Evolutionary conservation across 2,113 vertebrate genomes (phyloP), one percentile per base, ranked within the genome.

Genomic region (Coreoperca whiteheadi): DNA sequence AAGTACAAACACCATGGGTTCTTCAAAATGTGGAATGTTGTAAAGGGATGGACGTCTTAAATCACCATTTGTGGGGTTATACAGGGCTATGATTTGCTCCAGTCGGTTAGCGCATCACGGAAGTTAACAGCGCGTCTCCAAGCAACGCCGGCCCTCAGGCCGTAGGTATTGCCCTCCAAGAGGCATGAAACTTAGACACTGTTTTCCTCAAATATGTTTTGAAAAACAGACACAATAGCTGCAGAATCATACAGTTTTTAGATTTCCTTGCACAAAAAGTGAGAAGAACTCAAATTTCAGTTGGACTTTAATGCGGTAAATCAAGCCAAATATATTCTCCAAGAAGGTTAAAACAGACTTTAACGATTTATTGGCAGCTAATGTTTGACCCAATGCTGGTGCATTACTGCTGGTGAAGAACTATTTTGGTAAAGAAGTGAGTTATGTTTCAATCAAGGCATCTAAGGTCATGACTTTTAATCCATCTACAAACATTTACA

Each of bases 401-500:
- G 23, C 9, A 25, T 12, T 16, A 4, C 63, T 74, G 20, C 64
- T 63, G 51, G 41, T 34, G 15, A 80, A 79, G 48, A 81, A 30
- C 63, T 51, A 72, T 34, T 34, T 34, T 34, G 32, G 32, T 34
- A 34, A 34, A 34, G 32, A 57, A 77, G 23, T 82, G 50, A 30
- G 18, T 79, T 67, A 76, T 69, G 7, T 68, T 85, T 77, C 53
- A 88, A 64, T 72, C 53, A 48, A 23, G 34, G 14, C n/a, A 39
- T 78, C 25, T 59, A 23, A 73, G 63, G 41, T 51, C 28, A 46
- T 21, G 28, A 37, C 51, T 70, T 84, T 84, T 78, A 84, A 88
- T 87, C 74, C 69, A 51, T 72, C 37, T 54, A 15, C 66, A 85
- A 87, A 76, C 81, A 77, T 83, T 84, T 82, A 67, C 57, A 73